Evolutionary conservation across 2,113 vertebrate species (phyloP).

Genomic region (Paedocypris sp.): DNA sequence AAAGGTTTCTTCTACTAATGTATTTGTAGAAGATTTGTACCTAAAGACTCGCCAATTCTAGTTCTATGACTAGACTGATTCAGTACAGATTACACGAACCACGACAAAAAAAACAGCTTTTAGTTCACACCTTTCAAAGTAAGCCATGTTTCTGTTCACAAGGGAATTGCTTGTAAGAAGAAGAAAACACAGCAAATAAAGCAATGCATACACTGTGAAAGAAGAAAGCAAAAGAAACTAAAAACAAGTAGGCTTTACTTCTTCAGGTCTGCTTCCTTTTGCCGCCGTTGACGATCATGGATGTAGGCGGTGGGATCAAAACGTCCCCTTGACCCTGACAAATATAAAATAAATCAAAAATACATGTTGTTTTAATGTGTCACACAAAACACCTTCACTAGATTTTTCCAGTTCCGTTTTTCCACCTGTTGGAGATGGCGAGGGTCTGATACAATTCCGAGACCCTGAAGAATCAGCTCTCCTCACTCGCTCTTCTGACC

Average conservation of each 20-base stretch:
- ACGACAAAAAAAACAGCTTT: neutral
- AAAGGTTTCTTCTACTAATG: neutral
- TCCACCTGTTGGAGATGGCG: conserved; percentile 77
- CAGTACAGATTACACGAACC: neutral
- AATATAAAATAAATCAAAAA: neutral
- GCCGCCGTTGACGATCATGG: conserved; percentile 69
- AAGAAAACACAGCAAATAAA: neutral
- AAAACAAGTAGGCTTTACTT: conserved; percentile 55
- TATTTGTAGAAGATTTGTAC: neutral
- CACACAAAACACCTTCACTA: neutral
- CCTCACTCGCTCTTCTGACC: conserved; percentile 54
- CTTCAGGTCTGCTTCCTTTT: conserved; percentile 67
- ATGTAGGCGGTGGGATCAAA: conserved; percentile 86
- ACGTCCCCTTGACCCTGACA: conserved; percentile 50
- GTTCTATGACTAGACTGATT: neutral
- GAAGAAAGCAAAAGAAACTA: neutral
- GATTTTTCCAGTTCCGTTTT: no score
- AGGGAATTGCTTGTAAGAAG: neutral
- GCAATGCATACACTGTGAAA: neutral
- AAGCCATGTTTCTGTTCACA: conserved; percentile 19
- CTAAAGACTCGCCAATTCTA: no score
- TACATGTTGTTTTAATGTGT: no score
- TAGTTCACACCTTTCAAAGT: conserved; percentile 9
- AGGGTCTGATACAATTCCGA: conserved; percentile 43
- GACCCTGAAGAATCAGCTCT: conserved; percentile 57